phyloP scores from a whole-genome alignment of 2,888 invertebrate genomes.

The Iselma pallidipennis region DNA sequence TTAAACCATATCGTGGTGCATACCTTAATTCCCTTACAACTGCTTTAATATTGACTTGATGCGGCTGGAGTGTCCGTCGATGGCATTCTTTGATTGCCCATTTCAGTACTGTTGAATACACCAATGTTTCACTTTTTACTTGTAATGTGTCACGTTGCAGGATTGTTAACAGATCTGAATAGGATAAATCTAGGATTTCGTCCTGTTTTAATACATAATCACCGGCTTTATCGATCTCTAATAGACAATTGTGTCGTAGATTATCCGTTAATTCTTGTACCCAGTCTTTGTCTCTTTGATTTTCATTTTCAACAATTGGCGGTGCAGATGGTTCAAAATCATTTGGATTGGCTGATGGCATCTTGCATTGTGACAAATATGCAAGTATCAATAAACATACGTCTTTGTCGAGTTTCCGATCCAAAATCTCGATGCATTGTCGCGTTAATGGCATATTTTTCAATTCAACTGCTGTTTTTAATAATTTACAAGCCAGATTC shows the following conservation, averaged over 20 bases:
- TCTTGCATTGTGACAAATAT: constrained; percentile 55
- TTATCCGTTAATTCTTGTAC: constrained; percentile 61
- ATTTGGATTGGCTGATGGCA: constrained; percentile 41
- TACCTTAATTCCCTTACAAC: constrained; percentile 54
- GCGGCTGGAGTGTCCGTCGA: constrained; percentile 59
- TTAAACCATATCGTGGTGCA: constrained; percentile 64
- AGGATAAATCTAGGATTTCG: constrained; percentile 65
- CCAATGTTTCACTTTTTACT: constrained; percentile 64
- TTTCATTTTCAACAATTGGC: constrained; percentile 48
- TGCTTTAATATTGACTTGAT: constrained; percentile 57
- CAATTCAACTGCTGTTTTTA: constrained; percentile 76
- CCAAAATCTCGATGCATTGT: constrained; percentile 69
- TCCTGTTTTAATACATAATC: constrained; percentile 61
- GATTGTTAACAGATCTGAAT: constrained; percentile 67
- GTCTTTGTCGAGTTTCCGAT: constrained; percentile 64
- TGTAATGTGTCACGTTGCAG: constrained; percentile 70
- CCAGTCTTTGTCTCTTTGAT: constrained; percentile 42
- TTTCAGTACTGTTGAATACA: constrained; percentile 66
- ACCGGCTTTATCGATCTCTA: constrained; percentile 64
- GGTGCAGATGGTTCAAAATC: constrained; percentile 52
- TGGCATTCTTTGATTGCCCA: constrained; percentile 65
- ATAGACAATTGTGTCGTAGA: constrained; percentile 69
- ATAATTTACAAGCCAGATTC: constrained; percentile 67
- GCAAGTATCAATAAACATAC: constrained; percentile 70
- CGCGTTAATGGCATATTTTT: constrained; percentile 71